Conservation (phyloP, 1,140 invertebrate species). For the Heliconius melpomene region DNA sequence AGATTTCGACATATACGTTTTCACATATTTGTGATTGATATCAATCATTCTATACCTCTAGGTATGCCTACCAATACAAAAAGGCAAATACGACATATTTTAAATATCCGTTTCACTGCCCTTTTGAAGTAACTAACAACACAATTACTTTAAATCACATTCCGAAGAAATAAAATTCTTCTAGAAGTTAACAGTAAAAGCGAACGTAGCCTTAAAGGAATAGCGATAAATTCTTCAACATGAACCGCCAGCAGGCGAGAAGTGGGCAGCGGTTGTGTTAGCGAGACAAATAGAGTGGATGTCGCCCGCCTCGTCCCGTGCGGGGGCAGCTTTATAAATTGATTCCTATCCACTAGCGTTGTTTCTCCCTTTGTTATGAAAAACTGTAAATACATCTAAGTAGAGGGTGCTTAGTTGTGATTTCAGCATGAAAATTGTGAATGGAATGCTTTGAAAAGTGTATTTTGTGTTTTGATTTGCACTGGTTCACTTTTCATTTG, state of each 20-base stretch:
- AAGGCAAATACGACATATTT: too few species aligned
- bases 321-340: slow-evolving; percentile 63
- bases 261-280: slow-evolving; percentile 63
- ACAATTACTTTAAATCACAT: slow-evolving; percentile 30
- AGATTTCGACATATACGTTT: too few species aligned
- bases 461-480: not conserved
- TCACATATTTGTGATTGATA: too few species aligned
- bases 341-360: slow-evolving; percentile 40
- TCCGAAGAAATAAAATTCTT: slow-evolving; percentile 36
- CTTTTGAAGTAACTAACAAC: slow-evolving; percentile 8
- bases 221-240: slow-evolving; percentile 67
- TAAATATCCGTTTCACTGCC: not conserved
- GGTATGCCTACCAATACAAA: too few species aligned
- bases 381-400: slow-evolving; percentile 22
- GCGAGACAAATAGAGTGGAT: slow-evolving; percentile 69
- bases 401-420: slow-evolving; percentile 3
- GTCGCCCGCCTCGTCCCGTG: slow-evolving; percentile 48
- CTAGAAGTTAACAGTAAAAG: slow-evolving; percentile 49
- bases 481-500: not conserved
- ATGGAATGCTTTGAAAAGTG: not conserved
- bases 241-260: slow-evolving; percentile 59
- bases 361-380: slow-evolving; percentile 29
- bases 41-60: too few species aligned
- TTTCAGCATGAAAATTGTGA: slow-evolving; percentile 4
- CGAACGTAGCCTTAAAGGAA: slow-evolving; percentile 50